A percentile compares a stretch with the other conserved stretches of the same genome.
Evolutionary conservation across 2,797 vertebrate species (phyloP).

Genomic region (Tauraco hartlaubi): DNA sequence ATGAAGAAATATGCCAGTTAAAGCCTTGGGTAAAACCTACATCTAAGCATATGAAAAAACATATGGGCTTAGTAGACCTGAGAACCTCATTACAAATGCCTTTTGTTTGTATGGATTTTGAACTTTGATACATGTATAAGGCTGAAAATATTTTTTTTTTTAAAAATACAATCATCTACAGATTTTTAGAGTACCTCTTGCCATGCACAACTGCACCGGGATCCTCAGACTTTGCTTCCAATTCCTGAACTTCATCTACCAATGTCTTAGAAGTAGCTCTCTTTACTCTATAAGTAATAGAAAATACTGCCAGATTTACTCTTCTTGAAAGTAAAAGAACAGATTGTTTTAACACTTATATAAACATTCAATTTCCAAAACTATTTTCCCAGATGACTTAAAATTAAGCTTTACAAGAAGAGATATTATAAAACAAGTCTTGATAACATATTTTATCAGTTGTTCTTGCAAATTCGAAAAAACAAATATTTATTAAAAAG

Average conservation of each 20-base stretch:
- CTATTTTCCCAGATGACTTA: neutral
- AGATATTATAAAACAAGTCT: neutral
- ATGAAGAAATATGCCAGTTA: neutral
- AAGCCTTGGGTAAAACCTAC: neutral
- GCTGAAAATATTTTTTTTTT: neutral
- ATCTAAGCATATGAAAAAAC: neutral
- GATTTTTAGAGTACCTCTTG: slow-evolving; percentile 87
- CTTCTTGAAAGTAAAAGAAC: neutral
- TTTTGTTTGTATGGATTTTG: neutral
- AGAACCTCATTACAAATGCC: neutral
- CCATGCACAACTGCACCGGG: slow-evolving; percentile 95
- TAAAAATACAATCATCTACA: neutral
- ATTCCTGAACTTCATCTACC: slow-evolving; percentile 97
- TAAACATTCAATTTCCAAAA: neutral
- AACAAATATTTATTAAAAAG: neutral
- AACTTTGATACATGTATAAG: neutral
- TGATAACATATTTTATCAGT: neutral
- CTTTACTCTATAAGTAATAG: slow-evolving; percentile 85
- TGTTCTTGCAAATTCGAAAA: neutral
- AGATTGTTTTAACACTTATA: neutral
- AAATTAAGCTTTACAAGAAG: neutral
- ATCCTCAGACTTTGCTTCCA: slow-evolving; percentile 96
- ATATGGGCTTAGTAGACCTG: neutral
- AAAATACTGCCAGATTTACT: slow-evolving; percentile 27
- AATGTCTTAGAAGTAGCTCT: slow-evolving; percentile 94